Base-by-base conservation (phyloP, 2,888 invertebrate genomes). In the Schizotus pectinicornis region DNA sequence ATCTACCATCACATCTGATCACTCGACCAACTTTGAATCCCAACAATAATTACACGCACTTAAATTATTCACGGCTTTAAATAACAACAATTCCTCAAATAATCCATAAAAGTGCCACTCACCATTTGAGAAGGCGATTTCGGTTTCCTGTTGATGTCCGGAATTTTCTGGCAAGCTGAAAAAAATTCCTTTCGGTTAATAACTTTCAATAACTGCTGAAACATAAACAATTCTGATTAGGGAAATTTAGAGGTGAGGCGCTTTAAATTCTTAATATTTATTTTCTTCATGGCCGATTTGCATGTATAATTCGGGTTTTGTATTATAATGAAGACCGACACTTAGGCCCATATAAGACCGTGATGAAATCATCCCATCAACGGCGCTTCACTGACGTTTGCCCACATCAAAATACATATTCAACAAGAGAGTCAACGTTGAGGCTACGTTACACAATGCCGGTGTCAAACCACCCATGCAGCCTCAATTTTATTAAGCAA, bases 51-150 rank as follows among this genome's bases (percentile, higher is more conserved):
- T 30, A 11, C 30, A 22, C 11, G n/a, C 12, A 22, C 5, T 3
- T 2, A 22, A 22, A 22, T n/a, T n/a, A n/a, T n/a, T n/a, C n/a
- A n/a, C n/a, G n/a, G n/a, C n/a, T n/a, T 38, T 9, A 9, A 33
- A 12, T 8, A n/a, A 47, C 8, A 12, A 35, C 7, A 13, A 22
- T 39, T 8, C n/a, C 11, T 3, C 6, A 38, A 9, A 38, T 38
- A 34, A 8, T 38, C 38, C 35, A 38, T 2, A 33, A 34, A 55
- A 39, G 37, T 58, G 43, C 6, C 7, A 84, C 91, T 89, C 77
- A 95, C 95, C 95, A 95, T 95, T 88, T 95, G 95, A 75, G 92
- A 87, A 37, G 92, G 89, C 73, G 87, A 93, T 77, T 93, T 90
- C 30, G 96, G 95, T 81, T 95, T 95, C 71, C 92, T 65, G 64